Conservation (phyloP, 2,797 vertebrate genomes). For the Gymnoscopelus braueri region DNA sequence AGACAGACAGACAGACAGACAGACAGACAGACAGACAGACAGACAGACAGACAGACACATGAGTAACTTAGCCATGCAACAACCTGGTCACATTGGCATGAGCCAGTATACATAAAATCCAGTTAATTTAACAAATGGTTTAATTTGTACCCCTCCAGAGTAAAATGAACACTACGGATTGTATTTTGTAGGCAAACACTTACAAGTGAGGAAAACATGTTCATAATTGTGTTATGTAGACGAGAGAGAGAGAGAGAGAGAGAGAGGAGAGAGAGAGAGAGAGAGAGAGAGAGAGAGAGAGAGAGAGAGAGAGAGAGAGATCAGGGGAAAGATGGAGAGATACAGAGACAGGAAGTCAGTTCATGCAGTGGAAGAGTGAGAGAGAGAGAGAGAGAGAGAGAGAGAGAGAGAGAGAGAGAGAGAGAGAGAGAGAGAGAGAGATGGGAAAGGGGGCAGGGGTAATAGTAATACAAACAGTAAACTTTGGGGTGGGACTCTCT, state of each 20-base stretch:
- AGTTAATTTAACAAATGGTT: too few species aligned
- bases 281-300: neutral
- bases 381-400: constrained; percentile 34
- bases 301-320: constrained; percentile 35
- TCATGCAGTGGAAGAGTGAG: too few species aligned
- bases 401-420: constrained; percentile 23
- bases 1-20: neutral
- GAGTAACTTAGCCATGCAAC: too few species aligned
- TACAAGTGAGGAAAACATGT: too few species aligned
- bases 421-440: constrained; percentile 39
- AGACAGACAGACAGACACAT: neutral
- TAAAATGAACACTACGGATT: too few species aligned
- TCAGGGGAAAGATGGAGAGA: neutral
- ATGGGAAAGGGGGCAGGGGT: neutral
- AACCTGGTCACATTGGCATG: too few species aligned
- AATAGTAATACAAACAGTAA: too few species aligned
- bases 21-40: neutral
- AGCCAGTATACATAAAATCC: too few species aligned
- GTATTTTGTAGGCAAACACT: too few species aligned
- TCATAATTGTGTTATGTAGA: neutral
- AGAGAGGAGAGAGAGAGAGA: constrained; percentile 1
- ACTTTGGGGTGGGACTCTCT: constrained; percentile 14
- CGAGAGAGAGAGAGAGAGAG: neutral
- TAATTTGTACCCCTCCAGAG: too few species aligned
- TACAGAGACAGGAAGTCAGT: too few species aligned